Evolutionary conservation across 2,888 invertebrate genomes (phyloP).

Genomic region (Ectemnius lituratus): DNA sequence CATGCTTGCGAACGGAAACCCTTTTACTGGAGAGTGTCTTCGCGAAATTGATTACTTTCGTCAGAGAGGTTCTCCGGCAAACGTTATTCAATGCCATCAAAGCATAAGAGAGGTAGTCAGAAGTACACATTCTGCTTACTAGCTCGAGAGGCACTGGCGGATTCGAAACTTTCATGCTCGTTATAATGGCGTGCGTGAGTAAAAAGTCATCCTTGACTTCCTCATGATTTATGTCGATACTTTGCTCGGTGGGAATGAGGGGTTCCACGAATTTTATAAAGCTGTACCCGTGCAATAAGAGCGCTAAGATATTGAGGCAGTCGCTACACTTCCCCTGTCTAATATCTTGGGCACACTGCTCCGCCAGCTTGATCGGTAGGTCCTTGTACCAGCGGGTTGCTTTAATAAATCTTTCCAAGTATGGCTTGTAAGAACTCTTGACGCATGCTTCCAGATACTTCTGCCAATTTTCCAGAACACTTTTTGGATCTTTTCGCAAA

Average conservation of each 20-base stretch:
- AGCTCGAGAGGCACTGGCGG: constrained; percentile 67
- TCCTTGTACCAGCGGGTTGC: constrained; percentile 66
- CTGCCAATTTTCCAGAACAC: constrained; percentile 43
- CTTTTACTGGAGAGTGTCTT: constrained; percentile 50
- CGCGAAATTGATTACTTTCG: constrained; percentile 58
- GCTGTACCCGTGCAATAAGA: constrained; percentile 31
- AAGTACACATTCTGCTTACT: constrained; percentile 51
- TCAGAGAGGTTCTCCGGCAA: constrained; percentile 49
- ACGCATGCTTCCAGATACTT: constrained; percentile 40
- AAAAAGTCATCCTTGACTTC: constrained; percentile 37
- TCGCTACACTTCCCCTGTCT: constrained; percentile 10
- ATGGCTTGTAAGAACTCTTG: fast-evolving
- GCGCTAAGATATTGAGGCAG: neutral
- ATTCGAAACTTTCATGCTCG: constrained; percentile 54
- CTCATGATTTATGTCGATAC: constrained; percentile 43
- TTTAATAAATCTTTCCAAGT: constrained; percentile 55
- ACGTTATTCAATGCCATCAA: constrained; percentile 49
- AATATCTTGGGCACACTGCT: constrained; percentile 39
- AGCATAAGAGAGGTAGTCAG: constrained; percentile 59
- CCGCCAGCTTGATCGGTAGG: constrained; percentile 64
- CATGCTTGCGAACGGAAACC: constrained; percentile 70
- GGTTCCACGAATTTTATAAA: constrained; percentile 53
- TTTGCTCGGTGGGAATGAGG: constrained; percentile 53
- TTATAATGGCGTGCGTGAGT: constrained; percentile 20
- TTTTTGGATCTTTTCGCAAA: constrained; percentile 31